These are phyloP conservation scores for Nemotelus nigrinus DNA, from an alignment of 2,888 invertebrate species.

Conservation along the genomic window DNA sequence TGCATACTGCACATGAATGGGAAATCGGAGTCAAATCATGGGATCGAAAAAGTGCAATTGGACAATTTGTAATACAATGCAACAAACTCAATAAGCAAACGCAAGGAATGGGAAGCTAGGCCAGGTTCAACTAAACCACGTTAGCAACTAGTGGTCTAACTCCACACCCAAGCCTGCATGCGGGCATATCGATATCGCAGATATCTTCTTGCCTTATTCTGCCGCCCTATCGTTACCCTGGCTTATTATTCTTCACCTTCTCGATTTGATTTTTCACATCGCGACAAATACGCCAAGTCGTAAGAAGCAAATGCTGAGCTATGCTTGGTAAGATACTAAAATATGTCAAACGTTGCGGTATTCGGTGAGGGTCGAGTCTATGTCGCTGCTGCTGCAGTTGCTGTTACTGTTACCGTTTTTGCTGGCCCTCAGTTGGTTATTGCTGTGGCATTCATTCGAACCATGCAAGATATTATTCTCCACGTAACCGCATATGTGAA, in stretches of 20 bases:
- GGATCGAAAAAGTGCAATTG: constrained; percentile 37
- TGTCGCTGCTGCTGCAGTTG: constrained; percentile 2
- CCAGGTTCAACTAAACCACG: not conserved
- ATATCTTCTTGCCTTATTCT: not conserved
- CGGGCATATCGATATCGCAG: not conserved
- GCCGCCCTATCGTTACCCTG: constrained; percentile 7
- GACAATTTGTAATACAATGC: constrained; percentile 11
- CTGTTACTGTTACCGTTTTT: constrained; percentile 3
- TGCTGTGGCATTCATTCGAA: constrained; percentile 23
- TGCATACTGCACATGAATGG: not conserved
- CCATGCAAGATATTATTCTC: constrained; percentile 23
- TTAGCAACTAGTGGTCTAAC: constrained; percentile 15
- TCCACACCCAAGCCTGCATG: not conserved
- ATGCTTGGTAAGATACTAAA: constrained; percentile 6
- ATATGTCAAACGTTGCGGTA: constrained; percentile 44
- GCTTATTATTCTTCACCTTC: not conserved
- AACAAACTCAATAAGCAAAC: not conserved
- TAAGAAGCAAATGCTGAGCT: not conserved
- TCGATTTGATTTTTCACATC: not conserved
- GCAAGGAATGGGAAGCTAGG: not conserved
- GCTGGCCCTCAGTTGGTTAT: not conserved
- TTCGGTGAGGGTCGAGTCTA: constrained; percentile 39
- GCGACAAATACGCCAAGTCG: too few species aligned
- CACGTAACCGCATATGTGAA: constrained; percentile 20
- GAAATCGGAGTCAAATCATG: not conserved